Evolutionary conservation across 2,888 invertebrate species (phyloP).

Genomic region (Myopa testacea): DNA sequence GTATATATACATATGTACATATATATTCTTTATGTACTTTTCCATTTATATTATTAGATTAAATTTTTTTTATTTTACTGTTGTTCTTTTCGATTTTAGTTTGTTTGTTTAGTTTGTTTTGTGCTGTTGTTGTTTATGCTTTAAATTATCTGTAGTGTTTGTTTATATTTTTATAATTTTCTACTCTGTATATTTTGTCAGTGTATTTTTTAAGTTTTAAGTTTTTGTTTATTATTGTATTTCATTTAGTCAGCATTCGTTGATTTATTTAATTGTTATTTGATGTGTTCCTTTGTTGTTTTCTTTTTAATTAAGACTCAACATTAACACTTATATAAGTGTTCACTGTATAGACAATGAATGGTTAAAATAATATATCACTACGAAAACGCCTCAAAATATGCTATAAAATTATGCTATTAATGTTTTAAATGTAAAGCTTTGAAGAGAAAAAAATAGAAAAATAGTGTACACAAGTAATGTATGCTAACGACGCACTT

Average conservation of each 20-base stretch:
- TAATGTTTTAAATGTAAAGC: too few relatives aligned
- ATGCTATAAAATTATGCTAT: too few relatives aligned
- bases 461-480: too few relatives aligned
- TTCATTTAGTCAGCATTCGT: background rate
- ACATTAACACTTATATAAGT: background rate
- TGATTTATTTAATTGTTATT: background rate
- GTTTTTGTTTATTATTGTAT: background rate
- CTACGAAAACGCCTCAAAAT: too few relatives aligned
- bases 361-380: too few relatives aligned
- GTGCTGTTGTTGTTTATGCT: conserved; percentile 24
- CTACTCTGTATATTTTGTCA: conserved; percentile 18
- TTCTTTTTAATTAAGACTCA: background rate
- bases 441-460: too few relatives aligned
- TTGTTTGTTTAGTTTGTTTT: conserved; percentile 18
- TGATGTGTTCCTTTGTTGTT: background rate
- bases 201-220: conserved; percentile 20
- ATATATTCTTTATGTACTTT: too few relatives aligned
- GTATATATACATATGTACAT: background rate
- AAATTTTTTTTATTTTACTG: conserved; percentile 31
- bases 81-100: conserved; percentile 30
- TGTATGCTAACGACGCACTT: too few relatives aligned
- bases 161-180: conserved; percentile 1
- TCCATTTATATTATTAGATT: conserved; percentile 46
- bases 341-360: too few relatives aligned
- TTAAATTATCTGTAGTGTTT: conserved; percentile 13